Evolutionary conservation across 2,888 invertebrate genomes (phyloP), one percentile per base, ranked within the genome.

Genomic region (Limnephilus marmoratus): DNA sequence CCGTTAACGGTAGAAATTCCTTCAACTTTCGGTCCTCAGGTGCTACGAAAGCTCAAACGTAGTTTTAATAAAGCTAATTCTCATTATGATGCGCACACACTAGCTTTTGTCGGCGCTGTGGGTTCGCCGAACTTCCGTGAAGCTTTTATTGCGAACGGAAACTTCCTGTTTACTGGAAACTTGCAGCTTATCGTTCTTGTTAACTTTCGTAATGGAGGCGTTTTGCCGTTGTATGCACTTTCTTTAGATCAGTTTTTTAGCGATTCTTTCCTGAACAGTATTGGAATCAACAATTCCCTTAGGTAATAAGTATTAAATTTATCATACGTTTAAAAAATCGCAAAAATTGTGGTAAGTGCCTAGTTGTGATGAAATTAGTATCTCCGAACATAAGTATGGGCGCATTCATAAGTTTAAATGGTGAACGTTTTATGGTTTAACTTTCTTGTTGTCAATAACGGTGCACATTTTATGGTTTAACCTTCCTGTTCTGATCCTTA

Each of bases 1-100:
- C 90, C 49, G 83, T 83, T 90, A 83, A 81, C 90, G 31, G 18
- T 5, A 34, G 83, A 86, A 29, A 9, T n/a, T 53, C 49, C 86
- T 49, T 29, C 45, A 91, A 85, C 90, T 92, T 92, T 92, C 91
- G 85, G 90, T 91, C 91, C 29, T 45, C 93, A 91, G 91, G 86
- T 45, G 90, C 80, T 88, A 45, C 88, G 80, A 41, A 90, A 91
- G 45, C 41, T 90, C 91, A 80, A 88, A 91, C 68, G 7, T 85
- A 90, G 81, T 90, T 93, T 91, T 91, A 93, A 93, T 93, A 91
- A 93, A 87, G 87, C 81, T 93, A 88, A 90, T 93, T 93, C 90
- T 91, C 85, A 92, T 90, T 90, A 91, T 91, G 91, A 89, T 89
- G 68, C 68, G 68, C 68, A 68, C 68, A 88, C 87, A 91, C 49